These are phyloP conservation scores for Sebastes hubbsi DNA, from an alignment of 2,797 vertebrate genomes.

Conservation along the genomic window DNA sequence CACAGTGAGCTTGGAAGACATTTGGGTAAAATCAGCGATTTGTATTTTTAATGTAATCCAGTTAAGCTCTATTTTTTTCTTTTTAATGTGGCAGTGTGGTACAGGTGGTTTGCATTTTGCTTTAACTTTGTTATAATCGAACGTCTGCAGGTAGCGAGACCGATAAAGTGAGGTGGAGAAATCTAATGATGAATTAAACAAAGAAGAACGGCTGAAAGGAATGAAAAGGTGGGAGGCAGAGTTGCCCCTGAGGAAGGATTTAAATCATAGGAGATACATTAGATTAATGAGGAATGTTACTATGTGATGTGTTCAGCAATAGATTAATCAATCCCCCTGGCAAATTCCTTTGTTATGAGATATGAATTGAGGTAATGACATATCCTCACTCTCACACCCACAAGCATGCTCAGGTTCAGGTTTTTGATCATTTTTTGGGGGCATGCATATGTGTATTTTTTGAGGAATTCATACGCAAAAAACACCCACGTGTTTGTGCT, in stretches of 20 bases:
- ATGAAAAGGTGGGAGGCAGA: conserved; percentile 18
- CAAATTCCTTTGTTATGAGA: conserved; percentile 27
- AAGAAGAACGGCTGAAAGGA: neutral
- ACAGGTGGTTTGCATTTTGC: neutral
- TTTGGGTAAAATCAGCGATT: neutral
- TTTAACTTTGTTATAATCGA: conserved; percentile 11
- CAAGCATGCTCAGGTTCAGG: neutral
- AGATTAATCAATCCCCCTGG: conserved; percentile 34
- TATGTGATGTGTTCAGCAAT: conserved; percentile 4
- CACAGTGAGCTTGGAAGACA: neutral
- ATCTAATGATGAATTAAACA: conserved; percentile 13
- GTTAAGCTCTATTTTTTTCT: neutral
- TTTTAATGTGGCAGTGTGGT: neutral
- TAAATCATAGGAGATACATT: conserved; percentile 9
- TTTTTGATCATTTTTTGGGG: conserved; percentile 1
- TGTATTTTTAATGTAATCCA: neutral
- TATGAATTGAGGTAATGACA: conserved; percentile 18
- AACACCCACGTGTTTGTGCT: conserved; percentile 17
- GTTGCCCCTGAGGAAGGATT: neutral
- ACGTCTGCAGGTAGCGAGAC: neutral
- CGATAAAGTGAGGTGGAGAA: conserved; percentile 8
- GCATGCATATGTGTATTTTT: neutral
- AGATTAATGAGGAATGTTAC: conserved; percentile 29
- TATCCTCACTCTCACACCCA: neutral
- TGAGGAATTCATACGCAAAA: neutral